Percentiles rank a stretch among this genome's conserved stretches.
phyloP scores from a whole-genome alignment of 1,140 invertebrate species.

The Penaeus vannamei region DNA sequence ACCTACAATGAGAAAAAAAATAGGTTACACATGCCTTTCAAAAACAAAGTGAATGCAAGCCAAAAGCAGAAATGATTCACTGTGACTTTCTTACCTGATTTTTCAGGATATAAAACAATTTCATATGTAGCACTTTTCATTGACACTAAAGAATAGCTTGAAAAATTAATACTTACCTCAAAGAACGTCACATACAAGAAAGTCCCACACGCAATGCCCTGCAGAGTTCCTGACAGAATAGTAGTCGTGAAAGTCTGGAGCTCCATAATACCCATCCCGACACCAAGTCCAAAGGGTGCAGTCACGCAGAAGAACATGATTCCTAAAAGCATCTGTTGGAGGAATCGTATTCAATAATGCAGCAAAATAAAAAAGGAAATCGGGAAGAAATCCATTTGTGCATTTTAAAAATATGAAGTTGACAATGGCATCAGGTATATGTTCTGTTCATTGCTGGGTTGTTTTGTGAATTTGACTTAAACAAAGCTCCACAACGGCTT shows the following conservation, averaged over 20 bases:
- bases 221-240: slow-evolving; percentile 75
- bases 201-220: slow-evolving; percentile 88
- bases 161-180: slow-evolving; percentile 74
- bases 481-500: too few relatives aligned
- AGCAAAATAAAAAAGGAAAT: not conserved
- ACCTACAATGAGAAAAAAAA: slow-evolving; percentile 72
- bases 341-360: not conserved
- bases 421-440: too few relatives aligned
- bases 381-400: not conserved
- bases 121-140: not conserved
- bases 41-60: not conserved
- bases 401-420: not conserved
- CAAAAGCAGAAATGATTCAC: not conserved
- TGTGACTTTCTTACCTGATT: not conserved
- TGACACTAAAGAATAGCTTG: too few relatives aligned
- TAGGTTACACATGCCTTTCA: not conserved
- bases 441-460: too few relatives aligned
- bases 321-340: slow-evolving; percentile 75
- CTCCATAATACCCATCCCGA: slow-evolving; percentile 76
- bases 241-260: slow-evolving; percentile 70
- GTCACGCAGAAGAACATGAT: slow-evolving; percentile 79
- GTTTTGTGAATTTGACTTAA: too few relatives aligned
- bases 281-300: slow-evolving; percentile 80
- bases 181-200: slow-evolving; percentile 93
- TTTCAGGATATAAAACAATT: too few relatives aligned